phyloP scores from a whole-genome alignment of 2,888 invertebrate genomes.

The Camptogramma bilineatum region DNA sequence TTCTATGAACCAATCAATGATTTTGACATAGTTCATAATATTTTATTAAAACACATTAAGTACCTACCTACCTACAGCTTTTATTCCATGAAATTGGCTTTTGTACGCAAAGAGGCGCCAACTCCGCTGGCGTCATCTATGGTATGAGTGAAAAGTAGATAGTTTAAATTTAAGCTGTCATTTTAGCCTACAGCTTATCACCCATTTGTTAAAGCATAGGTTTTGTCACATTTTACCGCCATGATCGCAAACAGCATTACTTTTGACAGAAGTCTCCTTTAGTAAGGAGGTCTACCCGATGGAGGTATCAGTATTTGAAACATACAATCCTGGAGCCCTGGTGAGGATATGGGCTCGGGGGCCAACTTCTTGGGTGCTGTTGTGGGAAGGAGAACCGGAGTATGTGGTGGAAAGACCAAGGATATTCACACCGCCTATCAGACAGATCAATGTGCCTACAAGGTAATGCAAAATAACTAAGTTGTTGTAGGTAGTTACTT shows the following conservation, averaged over 20 bases:
- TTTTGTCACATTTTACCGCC: conserved; percentile 19
- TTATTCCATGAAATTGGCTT: too few species aligned
- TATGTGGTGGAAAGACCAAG: conserved; percentile 87
- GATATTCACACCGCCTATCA: conserved; percentile 91
- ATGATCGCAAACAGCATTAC: conserved; percentile 55
- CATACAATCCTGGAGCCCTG: conserved; percentile 94
- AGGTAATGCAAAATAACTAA: conserved; percentile 50
- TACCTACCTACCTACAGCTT: too few species aligned
- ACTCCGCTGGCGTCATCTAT: too few species aligned
- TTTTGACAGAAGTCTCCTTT: conserved; percentile 87
- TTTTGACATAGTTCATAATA: too few species aligned
- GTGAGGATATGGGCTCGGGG: conserved; percentile 91
- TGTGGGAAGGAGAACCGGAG: conserved; percentile 91
- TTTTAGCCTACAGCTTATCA: too few species aligned
- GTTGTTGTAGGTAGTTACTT: too few species aligned
- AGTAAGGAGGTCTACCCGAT: conserved; percentile 88
- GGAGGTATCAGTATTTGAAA: conserved; percentile 91
- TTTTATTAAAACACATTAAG: too few species aligned
- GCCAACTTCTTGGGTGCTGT: conserved; percentile 87
- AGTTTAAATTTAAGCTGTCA: too few species aligned
- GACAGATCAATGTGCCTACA: conserved; percentile 77
- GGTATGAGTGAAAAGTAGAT: too few species aligned
- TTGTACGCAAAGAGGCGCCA: too few species aligned
- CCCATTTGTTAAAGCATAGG: neutral
- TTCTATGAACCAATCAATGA: too few species aligned